phyloP scores from a whole-genome alignment of 2,113 vertebrate species.

The Setophaga petechia region DNA sequence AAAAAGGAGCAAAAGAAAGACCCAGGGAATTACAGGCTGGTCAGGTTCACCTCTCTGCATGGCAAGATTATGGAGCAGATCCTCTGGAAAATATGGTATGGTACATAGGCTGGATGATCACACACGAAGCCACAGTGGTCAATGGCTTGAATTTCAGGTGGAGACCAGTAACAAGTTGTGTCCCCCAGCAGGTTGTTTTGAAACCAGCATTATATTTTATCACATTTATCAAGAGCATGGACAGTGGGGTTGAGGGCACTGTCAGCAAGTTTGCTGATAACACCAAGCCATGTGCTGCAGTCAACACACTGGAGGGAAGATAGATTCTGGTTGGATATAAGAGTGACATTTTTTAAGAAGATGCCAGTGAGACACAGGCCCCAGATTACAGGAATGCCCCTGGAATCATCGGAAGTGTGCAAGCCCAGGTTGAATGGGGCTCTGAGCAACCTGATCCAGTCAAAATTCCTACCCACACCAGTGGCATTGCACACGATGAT shows the following conservation, averaged over 20 bases:
- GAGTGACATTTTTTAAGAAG: not conserved
- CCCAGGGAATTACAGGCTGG: not conserved
- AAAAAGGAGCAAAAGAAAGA: not conserved
- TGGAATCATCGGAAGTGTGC: not conserved
- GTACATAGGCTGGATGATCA: not conserved
- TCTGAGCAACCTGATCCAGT: not conserved
- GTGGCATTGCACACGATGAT: not conserved
- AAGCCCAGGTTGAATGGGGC: not conserved
- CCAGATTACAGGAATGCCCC: not conserved
- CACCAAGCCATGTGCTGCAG: not conserved
- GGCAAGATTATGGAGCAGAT: not conserved
- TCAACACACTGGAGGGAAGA: not conserved
- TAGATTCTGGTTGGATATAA: not conserved
- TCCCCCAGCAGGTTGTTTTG: rapidly evolving
- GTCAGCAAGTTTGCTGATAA: not conserved
- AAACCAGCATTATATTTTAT: not conserved
- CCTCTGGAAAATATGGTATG: not conserved
- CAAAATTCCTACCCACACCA: not conserved
- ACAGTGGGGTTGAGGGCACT: not conserved
- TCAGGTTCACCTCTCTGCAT: not conserved
- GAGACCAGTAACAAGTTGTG: not conserved
- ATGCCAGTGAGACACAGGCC: not conserved
- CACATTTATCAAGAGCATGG: not conserved
- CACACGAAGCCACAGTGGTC: not conserved
- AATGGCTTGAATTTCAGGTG: not conserved